A percentile compares a stretch with the other conserved stretches of the same genome.
These are phyloP conservation scores for Dasypus novemcinctus DNA, from an alignment of 2,113 vertebrate species.

Conservation along the genomic window DNA sequence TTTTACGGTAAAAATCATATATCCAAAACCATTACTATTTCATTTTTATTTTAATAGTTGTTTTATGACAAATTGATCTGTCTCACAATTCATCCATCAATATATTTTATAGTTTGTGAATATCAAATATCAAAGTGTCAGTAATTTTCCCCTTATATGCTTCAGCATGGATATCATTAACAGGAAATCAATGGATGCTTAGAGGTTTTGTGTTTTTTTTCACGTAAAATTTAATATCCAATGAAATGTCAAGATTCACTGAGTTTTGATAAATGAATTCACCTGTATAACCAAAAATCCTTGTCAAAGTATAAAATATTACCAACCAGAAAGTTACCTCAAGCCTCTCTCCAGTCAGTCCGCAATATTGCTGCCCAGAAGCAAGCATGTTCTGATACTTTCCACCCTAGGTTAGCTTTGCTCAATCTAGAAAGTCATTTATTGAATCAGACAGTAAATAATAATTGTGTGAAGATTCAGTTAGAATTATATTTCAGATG, in stretches of 20 bases:
- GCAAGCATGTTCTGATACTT: background rate
- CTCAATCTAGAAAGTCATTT: background rate
- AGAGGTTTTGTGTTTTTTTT: background rate
- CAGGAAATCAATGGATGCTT: background rate
- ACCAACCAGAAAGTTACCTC: background rate
- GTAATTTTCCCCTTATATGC: background rate
- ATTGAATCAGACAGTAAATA: background rate
- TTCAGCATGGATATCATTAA: background rate
- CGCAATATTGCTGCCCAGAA: background rate
- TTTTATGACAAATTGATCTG: background rate
- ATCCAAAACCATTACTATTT: background rate
- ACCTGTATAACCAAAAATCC: background rate
- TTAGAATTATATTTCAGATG: background rate
- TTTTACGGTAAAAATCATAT: background rate
- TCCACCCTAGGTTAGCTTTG: background rate
- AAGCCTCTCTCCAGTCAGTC: background rate
- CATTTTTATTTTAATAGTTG: background rate
- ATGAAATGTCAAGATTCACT: background rate
- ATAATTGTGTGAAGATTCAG: background rate
- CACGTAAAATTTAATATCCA: background rate
- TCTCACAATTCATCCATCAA: background rate
- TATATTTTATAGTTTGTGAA: background rate
- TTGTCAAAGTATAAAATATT: background rate
- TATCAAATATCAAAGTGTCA: background rate
- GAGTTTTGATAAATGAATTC: background rate